Evolutionary conservation across 2,888 invertebrate genomes (phyloP).

Genomic region (Cephus pulcher): DNA sequence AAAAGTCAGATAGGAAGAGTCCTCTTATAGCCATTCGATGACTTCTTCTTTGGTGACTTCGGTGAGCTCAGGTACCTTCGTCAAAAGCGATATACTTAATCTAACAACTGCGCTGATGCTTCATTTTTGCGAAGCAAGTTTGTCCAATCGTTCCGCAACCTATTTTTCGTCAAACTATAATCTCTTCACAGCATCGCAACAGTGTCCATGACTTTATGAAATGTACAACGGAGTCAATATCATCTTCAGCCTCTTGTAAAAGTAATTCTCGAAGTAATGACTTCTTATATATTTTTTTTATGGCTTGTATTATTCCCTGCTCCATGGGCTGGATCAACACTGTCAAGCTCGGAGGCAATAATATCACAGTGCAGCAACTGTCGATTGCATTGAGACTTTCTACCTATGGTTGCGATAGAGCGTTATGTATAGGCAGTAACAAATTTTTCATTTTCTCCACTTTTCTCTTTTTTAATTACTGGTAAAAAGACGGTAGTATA

Average conservation of each 20-base stretch:
- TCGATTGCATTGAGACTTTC: constrained; percentile 18
- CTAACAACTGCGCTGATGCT: too few relatives aligned
- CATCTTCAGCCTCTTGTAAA: constrained; percentile 1
- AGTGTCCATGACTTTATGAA: too few relatives aligned
- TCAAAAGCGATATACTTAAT: too few relatives aligned
- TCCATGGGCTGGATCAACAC: constrained; percentile 19
- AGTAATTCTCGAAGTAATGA: neutral
- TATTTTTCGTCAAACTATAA: too few relatives aligned
- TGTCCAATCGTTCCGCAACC: too few relatives aligned
- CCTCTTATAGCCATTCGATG: too few relatives aligned
- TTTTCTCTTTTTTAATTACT: too few relatives aligned
- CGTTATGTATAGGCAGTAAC: constrained; percentile 20
- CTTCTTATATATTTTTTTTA: constrained; percentile 15
- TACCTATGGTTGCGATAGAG: constrained; percentile 18
- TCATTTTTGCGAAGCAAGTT: too few relatives aligned
- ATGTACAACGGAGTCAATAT: neutral
- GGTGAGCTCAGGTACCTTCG: too few relatives aligned
- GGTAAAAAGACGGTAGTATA: constrained; percentile 16
- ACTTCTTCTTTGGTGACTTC: too few relatives aligned
- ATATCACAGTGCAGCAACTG: constrained; percentile 11
- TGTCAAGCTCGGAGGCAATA: constrained; percentile 16
- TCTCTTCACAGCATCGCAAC: too few relatives aligned
- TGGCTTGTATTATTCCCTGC: constrained; percentile 19
- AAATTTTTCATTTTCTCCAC: constrained; percentile 11
- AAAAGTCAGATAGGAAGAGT: too few relatives aligned